Percentiles rank a stretch among this genome's conserved stretches.
Evolutionary conservation across 2,797 vertebrate species (phyloP).

Genomic region (Margarornis squamiger): DNA sequence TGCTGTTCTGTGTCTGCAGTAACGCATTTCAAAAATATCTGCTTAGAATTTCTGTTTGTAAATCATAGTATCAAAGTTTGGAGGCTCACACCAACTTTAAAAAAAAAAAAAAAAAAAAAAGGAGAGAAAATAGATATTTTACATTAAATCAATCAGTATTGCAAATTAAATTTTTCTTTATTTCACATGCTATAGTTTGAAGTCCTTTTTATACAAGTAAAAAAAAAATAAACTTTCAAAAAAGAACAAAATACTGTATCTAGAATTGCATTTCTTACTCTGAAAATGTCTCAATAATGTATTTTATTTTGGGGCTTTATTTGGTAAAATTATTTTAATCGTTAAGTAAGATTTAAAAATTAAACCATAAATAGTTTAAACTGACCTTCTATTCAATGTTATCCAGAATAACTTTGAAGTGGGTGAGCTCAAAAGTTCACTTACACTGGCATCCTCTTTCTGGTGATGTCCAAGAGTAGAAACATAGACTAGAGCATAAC

Average conservation of each 20-base stretch:
- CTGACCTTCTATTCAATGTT: not conserved
- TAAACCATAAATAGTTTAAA: not conserved
- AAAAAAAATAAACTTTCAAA: not conserved
- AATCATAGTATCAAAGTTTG: not conserved
- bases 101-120: accelerated
- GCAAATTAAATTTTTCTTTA: not conserved
- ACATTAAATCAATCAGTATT: not conserved
- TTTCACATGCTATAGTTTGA: not conserved
- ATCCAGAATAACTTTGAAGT: not conserved
- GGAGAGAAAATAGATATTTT: not conserved
- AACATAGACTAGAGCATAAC: not conserved
- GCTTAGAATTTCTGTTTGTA: not conserved
- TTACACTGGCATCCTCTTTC: not conserved
- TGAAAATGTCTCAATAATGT: not conserved
- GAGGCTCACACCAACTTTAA: not conserved
- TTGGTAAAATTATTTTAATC: not conserved
- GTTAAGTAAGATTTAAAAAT: not conserved
- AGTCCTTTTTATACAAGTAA: not conserved
- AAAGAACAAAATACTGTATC: not conserved
- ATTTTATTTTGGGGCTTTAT: not conserved
- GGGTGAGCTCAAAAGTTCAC: not conserved
- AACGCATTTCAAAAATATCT: not conserved
- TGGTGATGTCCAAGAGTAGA: not conserved
- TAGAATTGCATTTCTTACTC: not conserved
- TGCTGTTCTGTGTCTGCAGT: not conserved